A percentile compares a stretch with the other conserved stretches of the same genome.
phyloP scores from a whole-genome alignment of 2,113 vertebrate genomes.

The Chauna torquata region DNA sequence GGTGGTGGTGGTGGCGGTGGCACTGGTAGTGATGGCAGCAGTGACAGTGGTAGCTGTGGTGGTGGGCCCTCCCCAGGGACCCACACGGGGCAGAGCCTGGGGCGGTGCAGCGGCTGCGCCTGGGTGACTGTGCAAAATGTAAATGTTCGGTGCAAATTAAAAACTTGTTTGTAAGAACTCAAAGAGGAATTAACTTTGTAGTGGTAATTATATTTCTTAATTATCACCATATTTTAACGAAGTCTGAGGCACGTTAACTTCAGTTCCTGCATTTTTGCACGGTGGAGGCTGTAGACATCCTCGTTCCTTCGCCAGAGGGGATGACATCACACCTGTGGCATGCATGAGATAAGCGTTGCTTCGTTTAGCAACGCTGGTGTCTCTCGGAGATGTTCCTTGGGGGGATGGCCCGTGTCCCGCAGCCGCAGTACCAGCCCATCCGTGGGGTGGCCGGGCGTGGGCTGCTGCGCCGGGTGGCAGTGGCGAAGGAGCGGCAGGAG shows the following conservation, averaged over 20 bases:
- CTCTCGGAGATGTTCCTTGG: background rate
- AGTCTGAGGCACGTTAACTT: background rate
- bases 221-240: conserved; percentile 16
- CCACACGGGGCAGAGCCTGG: background rate
- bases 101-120: background rate
- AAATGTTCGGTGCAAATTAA: conserved; percentile 62
- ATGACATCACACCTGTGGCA: conserved; percentile 42
- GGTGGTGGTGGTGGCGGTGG: background rate
- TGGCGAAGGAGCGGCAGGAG: accelerated
- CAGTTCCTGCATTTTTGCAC: conserved; percentile 19
- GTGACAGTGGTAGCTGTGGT: too few species aligned
- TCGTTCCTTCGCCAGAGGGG: background rate
- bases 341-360: conserved; percentile 19
- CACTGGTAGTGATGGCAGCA: too few species aligned
- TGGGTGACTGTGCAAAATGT: conserved; percentile 38
- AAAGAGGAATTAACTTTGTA: conserved; percentile 61
- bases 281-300: background rate
- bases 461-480: background rate
- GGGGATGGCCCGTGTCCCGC: background rate
- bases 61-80: background rate
- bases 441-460: background rate
- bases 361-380: background rate
- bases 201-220: conserved; percentile 33
- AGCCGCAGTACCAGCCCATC: background rate
- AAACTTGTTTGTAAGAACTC: conserved; percentile 61